Conservation (phyloP, 2,797 vertebrate species). For the Melanogrammus aeglefinus region DNA sequence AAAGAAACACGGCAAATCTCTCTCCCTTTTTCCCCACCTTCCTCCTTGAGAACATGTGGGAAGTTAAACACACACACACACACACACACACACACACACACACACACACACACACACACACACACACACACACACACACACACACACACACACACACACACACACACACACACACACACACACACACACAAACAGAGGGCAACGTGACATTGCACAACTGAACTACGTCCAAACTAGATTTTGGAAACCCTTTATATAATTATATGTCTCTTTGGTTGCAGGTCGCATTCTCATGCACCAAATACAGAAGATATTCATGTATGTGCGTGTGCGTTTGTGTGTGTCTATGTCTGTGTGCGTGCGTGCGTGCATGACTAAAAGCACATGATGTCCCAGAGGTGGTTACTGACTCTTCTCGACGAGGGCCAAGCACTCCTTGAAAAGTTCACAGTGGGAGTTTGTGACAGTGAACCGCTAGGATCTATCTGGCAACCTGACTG, state of each 20-base stretch:
- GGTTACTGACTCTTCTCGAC: neutral
- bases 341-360: conserved; percentile 12
- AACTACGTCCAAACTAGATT: neutral
- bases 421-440: neutral
- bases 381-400: conserved; percentile 8
- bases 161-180: neutral
- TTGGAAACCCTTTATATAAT: neutral
- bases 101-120: too few relatives aligned
- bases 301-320: conserved; percentile 13
- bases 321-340: conserved; percentile 9
- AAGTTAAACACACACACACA: conserved; percentile 44
- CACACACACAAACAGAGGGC: neutral
- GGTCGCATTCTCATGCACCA: conserved; percentile 4
- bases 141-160: neutral
- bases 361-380: conserved; percentile 7
- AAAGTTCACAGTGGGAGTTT: neutral
- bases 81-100: conserved; percentile 16
- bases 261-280: neutral
- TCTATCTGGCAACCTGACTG: too few relatives aligned
- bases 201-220: neutral
- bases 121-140: too few relatives aligned
- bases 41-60: conserved; percentile 38
- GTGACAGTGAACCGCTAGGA: too few relatives aligned
- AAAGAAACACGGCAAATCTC: conserved; percentile 21
- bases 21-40: conserved; percentile 23